Base-by-base conservation (phyloP, 2,888 invertebrate genomes). In the Stenurella melanura region DNA sequence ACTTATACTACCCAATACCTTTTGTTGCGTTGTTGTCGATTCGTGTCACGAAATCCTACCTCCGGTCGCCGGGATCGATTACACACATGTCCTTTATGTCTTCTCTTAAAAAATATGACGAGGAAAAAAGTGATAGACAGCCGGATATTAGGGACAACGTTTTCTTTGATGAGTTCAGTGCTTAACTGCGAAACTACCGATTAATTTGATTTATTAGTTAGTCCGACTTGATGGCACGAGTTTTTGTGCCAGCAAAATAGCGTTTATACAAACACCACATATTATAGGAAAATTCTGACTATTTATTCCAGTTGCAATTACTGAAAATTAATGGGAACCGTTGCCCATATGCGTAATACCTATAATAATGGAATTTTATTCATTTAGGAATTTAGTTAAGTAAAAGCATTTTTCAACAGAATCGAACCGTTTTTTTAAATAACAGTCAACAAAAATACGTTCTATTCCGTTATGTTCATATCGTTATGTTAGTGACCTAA, bases 41-140 rank as follows among this genome's bases (percentile, higher is more conserved):
- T 75, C 74, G 54, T n/a, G 50, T 68, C 74, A 75, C 69, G 74
- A 75, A 69, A 54, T 38, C 15, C 73, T 26, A 68, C 74, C 61
- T 60, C 74, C 69, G 61, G 68, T 17, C 57, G 58, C 15, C n/a
- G 21, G 30, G 12, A 75, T 75, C 74, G 74, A 75, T 75, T 73
- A 73, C 54, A 57, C 63, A 68, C 50, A 54, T 34, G 63, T 63
- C 69, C 50, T 75, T 70, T 75, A 18, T 66, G 63, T 50, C 21
- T 72, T 50, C 63, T 63, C 69, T 58, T 42, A 21, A 21, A 63
- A 72, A 72, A 54, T 72, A 72, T 54, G 19, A 26, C n/a, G 15
- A 63, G 60, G 38, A 63, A 72, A 70, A 70, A 38, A 61, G 1
- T 72, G 71, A 72, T 54, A 18, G 71, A 72, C 61, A 50, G 71